phyloP scores from a whole-genome alignment of 2,113 vertebrate species.

The Syngnathus floridae region DNA sequence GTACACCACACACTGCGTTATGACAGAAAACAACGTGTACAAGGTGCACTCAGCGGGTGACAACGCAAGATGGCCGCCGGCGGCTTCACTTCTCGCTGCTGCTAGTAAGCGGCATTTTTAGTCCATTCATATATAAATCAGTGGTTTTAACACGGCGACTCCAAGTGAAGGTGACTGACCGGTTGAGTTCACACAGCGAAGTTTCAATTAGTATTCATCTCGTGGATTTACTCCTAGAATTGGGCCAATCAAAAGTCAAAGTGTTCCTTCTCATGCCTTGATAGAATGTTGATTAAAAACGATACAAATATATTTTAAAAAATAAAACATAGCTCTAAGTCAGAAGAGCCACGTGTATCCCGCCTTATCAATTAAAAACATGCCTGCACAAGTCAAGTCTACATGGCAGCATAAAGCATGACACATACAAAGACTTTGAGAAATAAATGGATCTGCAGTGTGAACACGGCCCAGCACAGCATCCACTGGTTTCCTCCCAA shows the following conservation, averaged over 20 bases:
- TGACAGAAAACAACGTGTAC: no score
- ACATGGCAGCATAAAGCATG: background rate
- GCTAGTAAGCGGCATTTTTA: no score
- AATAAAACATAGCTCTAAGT: no score
- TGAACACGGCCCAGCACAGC: conserved; percentile 31
- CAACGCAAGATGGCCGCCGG: no score
- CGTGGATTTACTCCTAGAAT: background rate
- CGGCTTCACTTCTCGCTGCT: no score
- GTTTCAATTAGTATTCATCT: background rate
- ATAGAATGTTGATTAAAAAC: background rate
- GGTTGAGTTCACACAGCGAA: conserved; percentile 24
- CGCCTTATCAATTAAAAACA: background rate
- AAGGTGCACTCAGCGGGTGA: no score
- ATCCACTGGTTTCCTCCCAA: conserved; percentile 34
- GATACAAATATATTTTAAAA: no score
- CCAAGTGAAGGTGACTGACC: background rate
- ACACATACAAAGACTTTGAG: background rate
- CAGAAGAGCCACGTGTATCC: background rate
- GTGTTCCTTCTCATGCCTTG: background rate
- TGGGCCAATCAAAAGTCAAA: background rate
- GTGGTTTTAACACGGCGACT: background rate
- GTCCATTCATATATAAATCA: no score
- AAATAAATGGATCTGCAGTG: conserved; percentile 18
- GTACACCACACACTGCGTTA: no score
- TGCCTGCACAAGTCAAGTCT: background rate